Base-by-base conservation (phyloP, 2,888 invertebrate species). In the Nebria salina region DNA sequence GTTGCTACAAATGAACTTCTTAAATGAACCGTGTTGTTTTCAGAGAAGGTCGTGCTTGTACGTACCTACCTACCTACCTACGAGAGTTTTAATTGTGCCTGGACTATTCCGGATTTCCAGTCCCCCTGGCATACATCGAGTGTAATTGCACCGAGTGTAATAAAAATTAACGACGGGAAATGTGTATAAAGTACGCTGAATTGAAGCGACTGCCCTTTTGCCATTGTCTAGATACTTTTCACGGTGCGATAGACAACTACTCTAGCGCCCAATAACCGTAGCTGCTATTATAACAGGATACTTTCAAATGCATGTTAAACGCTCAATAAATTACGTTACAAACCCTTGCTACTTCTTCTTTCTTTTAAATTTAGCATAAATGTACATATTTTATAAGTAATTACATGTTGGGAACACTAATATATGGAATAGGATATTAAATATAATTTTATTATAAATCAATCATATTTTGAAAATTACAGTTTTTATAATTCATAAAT, bases 121-220 rank as follows among this genome's bases (percentile, higher is more conserved):
- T 78, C 78, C 78, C 78, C 65, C 72, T 79, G 75, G 79, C 79
- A 79, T 75, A 79, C 79, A 79, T 79, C 79, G 75, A 85, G 84
- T 82, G 87, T 88, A 88, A 88, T 88, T 88, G 87, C 88, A 83
- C 83, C 85, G 85, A 87, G 86, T 87, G 87, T 65, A 80, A 80
- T 88, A 88, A 88, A 88, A 88, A 88, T 88, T 88, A 88, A 88
- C 87, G 88, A 88, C 87, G 87, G 88, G 88, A 88, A 88, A 88
- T 87, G 87, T 86, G 87, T 86, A 86, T 85, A 87, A 86, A 87
- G 87, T 87, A 87, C 87, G 87, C 86, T 87, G 87, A 87, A 87
- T 87, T 88, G 87, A 87, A 75, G 79, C 74, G 15, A 20, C 43
- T 68, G 70, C 64, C 75, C 75, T 77, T 77, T 77, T 75, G 72